A percentile compares a stretch with the other conserved stretches of the same genome.
Evolutionary conservation across 1,140 invertebrate genomes (phyloP).

Genomic region (Listronotus oregonensis): DNA sequence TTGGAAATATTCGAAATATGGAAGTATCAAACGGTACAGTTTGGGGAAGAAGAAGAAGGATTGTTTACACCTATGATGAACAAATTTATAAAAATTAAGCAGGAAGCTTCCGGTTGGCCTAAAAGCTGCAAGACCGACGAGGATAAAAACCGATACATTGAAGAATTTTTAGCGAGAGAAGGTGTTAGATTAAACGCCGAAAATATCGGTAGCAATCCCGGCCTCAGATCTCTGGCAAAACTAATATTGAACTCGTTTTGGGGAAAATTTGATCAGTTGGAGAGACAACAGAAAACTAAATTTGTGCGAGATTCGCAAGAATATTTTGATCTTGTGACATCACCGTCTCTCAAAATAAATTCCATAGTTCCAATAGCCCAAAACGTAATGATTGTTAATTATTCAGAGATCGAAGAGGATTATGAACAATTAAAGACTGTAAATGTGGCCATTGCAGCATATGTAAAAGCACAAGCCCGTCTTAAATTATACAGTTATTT

Average conservation of each 20-base stretch:
- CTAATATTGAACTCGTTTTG: slow-evolving; percentile 49
- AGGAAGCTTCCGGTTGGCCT: slow-evolving; percentile 50
- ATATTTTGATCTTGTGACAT: slow-evolving; percentile 40
- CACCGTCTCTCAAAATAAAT: slow-evolving; percentile 40
- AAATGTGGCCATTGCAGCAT: slow-evolving; percentile 51
- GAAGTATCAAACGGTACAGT: slow-evolving; percentile 47
- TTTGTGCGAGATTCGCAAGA: slow-evolving; percentile 1
- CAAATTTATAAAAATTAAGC: slow-evolving; percentile 50
- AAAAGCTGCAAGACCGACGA: slow-evolving; percentile 42
- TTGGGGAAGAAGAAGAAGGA: slow-evolving; percentile 33
- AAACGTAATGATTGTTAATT: slow-evolving; percentile 43
- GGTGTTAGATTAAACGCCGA: slow-evolving; percentile 51
- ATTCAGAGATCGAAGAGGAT: slow-evolving; percentile 30
- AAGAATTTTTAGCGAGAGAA: slow-evolving; percentile 50
- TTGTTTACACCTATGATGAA: slow-evolving; percentile 44
- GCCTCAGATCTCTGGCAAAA: slow-evolving; percentile 50
- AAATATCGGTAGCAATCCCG: slow-evolving; percentile 51
- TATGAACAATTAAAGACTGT: slow-evolving; percentile 23
- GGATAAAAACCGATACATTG: slow-evolving; percentile 49
- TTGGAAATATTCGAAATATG: slow-evolving; percentile 41
- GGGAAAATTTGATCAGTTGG: slow-evolving; percentile 31
- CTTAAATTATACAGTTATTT: slow-evolving; percentile 50
- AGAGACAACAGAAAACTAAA: slow-evolving; percentile 13
- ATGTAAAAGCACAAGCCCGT: slow-evolving; percentile 51
- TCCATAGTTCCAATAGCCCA: slow-evolving; percentile 42